Base-by-base conservation (phyloP, 35 echinoderm and acorn worm genomes). In the Chiridota heheva region DNA sequence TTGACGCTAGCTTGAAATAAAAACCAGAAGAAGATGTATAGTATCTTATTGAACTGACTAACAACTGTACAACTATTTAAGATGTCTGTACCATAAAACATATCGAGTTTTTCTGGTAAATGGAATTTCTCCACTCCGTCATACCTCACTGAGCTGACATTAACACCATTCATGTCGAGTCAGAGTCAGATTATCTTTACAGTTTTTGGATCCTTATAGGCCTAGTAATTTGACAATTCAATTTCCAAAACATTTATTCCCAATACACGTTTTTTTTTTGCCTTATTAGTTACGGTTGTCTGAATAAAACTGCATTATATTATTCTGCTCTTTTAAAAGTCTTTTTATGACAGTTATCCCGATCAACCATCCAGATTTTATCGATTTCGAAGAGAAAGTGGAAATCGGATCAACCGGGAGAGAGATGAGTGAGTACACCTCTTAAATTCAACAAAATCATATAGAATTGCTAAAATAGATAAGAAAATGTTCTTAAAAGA, bases 361-460 rank as follows among this genome's bases (percentile, higher is more conserved):
- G 22, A 67, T 97, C 7, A 67, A 69, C 2, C 88, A 88, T 87
- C 93, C 93, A 24, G 93, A 97, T 8, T 80, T 97, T 47, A 87
- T 97, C 36, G 65, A 81, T 24, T 91, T 97, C 65, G 20, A 29
- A 5, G 84, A 88, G 41, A 84, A 97, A 65, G 84, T 73, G 1
- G 61, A 84, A 7, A 86, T 87, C 38, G 87, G 87, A 35, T 60
- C 90, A 34, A 55, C 84, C 18, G 75, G 48, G 4, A 46, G 72
- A 76, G 72, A 76, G 26, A 56, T 51, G 46, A 27, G 48, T 18
- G 72, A 49, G 48, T 53, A 76, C 48, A 53, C 22, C 22, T 22
- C 12, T 53, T 22, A 53, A 12, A 53, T 22, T 53, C 48, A 53
- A 53, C 22, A 13, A 12, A 53, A 53, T 53, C n/a, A n/a, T n/a